Evolutionary conservation across 1,140 invertebrate genomes (phyloP), one percentile per base, ranked within the genome.

Genomic region (Nephila pilipes): DNA sequence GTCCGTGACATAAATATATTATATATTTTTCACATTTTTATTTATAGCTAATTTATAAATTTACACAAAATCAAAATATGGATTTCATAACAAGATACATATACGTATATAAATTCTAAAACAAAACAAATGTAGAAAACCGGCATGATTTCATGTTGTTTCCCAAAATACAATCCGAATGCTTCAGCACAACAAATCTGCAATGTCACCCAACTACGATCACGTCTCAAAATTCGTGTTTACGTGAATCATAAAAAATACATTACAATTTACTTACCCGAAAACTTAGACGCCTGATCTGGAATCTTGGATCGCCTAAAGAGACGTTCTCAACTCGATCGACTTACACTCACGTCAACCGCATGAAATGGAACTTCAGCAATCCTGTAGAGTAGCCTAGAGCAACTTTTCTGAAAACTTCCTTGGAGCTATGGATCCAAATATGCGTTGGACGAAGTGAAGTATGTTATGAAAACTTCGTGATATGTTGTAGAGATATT

Each of bases 241-340:
- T 63, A 87, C 85, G 55, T 60, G 57, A 16, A 63, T 63, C 32
- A 14, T 60, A 87, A 87, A 36, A 58, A 60, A 57, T 29, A 18
- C 57, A 87, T 87, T 63, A 29, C 85, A 60, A 36, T 87, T 87
- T 87, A 87, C 57, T 87, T 63, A 36, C 29, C 29, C 5, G 12
- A 32, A 75, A 36, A 75, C 29, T 6, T 32, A 36, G 65, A n/a
- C 63, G 2, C n/a, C 63, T 10, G 63, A 22, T 25, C 6, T 10
- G 25, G 63, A 75, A 36, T 75, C 29, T 1, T 75, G 5, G 14
- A 20, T 18, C 25, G 25, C 14, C 69, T 32, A 18, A 32, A 75
- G 29, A 75, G 29, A 75, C 32, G 29, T 75, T 75, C 32, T 32
- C 3, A 8, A 65, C 1, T 0, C 69, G 16, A 75, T 75, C 29